These are phyloP conservation scores for Ramphastos sulfuratus DNA, from an alignment of 2,113 vertebrate species.

Conservation along the genomic window DNA sequence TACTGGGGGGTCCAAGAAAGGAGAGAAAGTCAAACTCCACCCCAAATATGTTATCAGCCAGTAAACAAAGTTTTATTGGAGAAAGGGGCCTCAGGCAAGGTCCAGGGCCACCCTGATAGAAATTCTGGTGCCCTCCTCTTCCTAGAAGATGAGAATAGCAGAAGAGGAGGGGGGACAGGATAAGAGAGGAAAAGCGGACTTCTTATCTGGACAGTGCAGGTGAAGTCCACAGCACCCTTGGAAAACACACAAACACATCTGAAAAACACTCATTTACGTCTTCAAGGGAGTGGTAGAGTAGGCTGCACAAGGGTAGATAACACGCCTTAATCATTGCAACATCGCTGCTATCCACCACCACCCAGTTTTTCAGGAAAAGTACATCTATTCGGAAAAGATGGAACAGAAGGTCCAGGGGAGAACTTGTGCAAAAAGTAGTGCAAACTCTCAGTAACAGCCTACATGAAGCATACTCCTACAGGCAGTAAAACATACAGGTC, in stretches of 20 bases:
- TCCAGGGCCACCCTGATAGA: background rate
- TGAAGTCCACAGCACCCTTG: background rate
- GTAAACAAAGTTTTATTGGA: background rate
- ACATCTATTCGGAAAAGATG: background rate
- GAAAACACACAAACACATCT: background rate
- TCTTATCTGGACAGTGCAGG: conserved; percentile 49
- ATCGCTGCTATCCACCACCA: background rate
- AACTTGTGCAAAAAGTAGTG: background rate
- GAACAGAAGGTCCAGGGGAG: background rate
- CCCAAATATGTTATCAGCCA: background rate
- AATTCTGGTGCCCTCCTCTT: background rate
- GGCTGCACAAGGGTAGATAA: conserved; percentile 38
- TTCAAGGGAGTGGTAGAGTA: background rate
- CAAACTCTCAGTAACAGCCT: background rate
- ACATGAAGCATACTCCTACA: background rate
- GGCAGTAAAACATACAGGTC: background rate
- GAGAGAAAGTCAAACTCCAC: background rate
- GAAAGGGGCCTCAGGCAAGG: background rate
- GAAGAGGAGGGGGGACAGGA: background rate
- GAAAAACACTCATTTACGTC: conserved; percentile 39
- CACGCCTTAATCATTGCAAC: background rate
- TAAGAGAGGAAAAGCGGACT: background rate
- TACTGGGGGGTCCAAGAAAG: background rate
- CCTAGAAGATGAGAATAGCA: background rate
- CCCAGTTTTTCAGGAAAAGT: conserved; percentile 51